Evolutionary conservation across 2,113 vertebrate species (phyloP).

Genomic region (Columba livia): DNA sequence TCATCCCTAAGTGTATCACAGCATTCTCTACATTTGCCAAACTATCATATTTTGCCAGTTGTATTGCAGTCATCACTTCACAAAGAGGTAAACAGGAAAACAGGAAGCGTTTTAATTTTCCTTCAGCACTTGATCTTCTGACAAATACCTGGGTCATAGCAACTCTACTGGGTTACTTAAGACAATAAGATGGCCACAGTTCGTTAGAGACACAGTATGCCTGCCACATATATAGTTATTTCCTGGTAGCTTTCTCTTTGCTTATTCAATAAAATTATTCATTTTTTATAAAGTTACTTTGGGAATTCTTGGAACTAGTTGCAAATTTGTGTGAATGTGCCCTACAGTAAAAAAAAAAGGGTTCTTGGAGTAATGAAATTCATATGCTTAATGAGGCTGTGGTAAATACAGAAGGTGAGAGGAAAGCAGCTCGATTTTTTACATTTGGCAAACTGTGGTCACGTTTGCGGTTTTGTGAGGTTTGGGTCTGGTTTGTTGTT

Average conservation of each 20-base stretch:
- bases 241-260: background rate
- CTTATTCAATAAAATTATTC: background rate
- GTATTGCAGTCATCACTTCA: background rate
- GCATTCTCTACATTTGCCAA: background rate
- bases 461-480: background rate
- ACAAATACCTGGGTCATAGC: background rate
- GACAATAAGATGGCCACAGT: background rate
- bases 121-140: background rate
- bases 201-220: background rate
- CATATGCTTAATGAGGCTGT: background rate
- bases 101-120: background rate
- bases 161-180: background rate
- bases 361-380: background rate
- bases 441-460: background rate
- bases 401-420: background rate
- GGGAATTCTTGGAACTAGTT: background rate
- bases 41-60: background rate
- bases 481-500: background rate
- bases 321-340: background rate
- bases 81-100: background rate
- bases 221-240: background rate
- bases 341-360: background rate
- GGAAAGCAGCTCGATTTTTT: background rate
- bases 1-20: background rate
- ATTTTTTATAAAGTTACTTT: background rate